Evolutionary conservation across 2,797 vertebrate genomes (phyloP), one percentile per base, ranked within the genome.

Genomic region (Parauchenoglanis ngamensis): DNA sequence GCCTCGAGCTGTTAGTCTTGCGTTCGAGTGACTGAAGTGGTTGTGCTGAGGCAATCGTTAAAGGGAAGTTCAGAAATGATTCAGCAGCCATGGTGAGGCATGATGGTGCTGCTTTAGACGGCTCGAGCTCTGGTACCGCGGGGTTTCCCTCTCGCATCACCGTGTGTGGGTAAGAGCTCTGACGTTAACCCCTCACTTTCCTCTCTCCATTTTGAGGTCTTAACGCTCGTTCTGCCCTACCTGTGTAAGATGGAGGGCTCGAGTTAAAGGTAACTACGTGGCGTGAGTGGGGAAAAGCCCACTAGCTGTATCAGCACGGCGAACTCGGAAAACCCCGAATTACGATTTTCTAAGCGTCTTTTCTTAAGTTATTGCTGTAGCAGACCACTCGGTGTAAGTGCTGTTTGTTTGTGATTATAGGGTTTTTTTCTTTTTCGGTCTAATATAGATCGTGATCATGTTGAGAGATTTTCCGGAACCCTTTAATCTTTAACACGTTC

Each of bases 171-270:
- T 91, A 91, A 89, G 90, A 44, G 12, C 72, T 57, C 49, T 92
- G 90, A 91, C 93, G 91, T 93, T 93, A 94, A 94, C 93, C 92
- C 94, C 91, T 93, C 88, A 92, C 91, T 93, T 90, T 93, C 90
- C 86, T 89, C 83, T 90, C 89, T 88, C 89, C 88, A 85, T 88
- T 90, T 89, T 87, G 87, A 90, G 87, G 91, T 92, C 72, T 90
- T 21, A 91, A 89, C 89, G 75, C 86, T 89, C 88, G 77, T 73
- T 72, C 49, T 91, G 89, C 88, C 88, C 89, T 94, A 93, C 91
- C 91, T 89, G 89, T 91, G 54, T 86, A 85, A 80, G 57, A 91
- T 88, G 83, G 92, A 93, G 91, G 91, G 92, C 86, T 89, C 88
- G 90, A 87, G 77, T 67, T 89, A 77, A 89, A 92, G 90, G 88